Evolutionary conservation across 2,113 vertebrate species (phyloP).

Genomic region (Gopherus evgoodei): DNA sequence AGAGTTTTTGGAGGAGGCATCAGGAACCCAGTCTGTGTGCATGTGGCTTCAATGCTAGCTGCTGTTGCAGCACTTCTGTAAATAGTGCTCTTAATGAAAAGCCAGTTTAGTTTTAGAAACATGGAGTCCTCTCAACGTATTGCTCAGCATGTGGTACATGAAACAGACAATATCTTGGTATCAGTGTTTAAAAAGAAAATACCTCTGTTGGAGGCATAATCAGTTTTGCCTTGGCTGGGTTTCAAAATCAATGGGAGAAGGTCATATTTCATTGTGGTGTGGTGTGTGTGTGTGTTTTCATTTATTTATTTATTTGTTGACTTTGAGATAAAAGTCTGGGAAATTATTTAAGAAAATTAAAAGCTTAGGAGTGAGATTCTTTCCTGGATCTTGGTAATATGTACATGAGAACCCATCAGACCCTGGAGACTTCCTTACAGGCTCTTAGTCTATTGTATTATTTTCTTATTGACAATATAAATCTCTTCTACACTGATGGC

Average conservation of each 20-base stretch:
- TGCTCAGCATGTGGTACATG: not conserved
- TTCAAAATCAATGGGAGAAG: constrained; percentile 54
- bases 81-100: not conserved
- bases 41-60: not conserved
- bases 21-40: not conserved
- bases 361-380: constrained; percentile 11
- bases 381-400: not conserved
- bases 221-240: constrained; percentile 50
- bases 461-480: not conserved
- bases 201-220: not conserved
- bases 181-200: constrained; percentile 29
- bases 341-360: constrained; percentile 50
- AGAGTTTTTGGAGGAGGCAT: not conserved
- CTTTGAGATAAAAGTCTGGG: constrained; percentile 35
- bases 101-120: not conserved
- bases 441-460: not conserved
- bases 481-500: not conserved
- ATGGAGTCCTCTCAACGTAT: not conserved
- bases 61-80: accelerated
- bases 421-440: not conserved
- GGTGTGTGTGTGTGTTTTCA: no score
- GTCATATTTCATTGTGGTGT: constrained; percentile 26
- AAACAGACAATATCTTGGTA: not conserved
- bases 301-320: not conserved
- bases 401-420: not conserved